phyloP scores from a whole-genome alignment of 2,113 vertebrate species.

The Rutilus rutilus region DNA sequence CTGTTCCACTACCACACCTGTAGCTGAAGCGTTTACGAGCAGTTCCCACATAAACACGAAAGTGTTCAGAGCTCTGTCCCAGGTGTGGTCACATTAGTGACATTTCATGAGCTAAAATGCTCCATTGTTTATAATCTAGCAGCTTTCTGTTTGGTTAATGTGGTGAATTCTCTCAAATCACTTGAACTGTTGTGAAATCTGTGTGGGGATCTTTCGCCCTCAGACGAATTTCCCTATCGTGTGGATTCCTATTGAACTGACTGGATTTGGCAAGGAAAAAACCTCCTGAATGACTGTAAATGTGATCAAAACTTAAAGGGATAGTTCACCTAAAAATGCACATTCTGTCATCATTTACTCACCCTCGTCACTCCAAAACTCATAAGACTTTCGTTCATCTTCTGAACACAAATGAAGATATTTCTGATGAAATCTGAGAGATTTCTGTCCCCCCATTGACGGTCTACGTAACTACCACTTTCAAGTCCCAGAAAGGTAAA shows the following conservation, averaged over 20 bases:
- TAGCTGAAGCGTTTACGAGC: neutral
- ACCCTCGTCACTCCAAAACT: too few species aligned
- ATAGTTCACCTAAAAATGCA: too few species aligned
- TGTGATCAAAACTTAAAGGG: neutral
- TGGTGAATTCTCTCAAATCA: neutral
- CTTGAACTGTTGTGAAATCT: neutral
- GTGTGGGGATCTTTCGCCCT: too few species aligned
- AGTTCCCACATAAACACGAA: neutral
- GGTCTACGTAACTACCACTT: too few species aligned
- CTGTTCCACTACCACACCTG: neutral
- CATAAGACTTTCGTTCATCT: too few species aligned
- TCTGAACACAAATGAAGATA: too few species aligned
- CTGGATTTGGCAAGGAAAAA: neutral
- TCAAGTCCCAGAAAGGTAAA: too few species aligned
- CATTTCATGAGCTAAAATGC: neutral
- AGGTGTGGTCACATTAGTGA: neutral
- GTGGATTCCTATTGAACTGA: neutral
- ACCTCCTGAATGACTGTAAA: neutral
- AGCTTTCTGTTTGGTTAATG: neutral
- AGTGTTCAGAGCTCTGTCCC: neutral
- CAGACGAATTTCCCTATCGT: neutral
- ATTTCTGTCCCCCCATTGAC: too few species aligned
- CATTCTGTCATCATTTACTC: too few species aligned
- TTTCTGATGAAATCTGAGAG: too few species aligned
- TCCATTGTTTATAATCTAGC: neutral